phyloP scores from a whole-genome alignment of 2,888 invertebrate genomes.

The Suillia variegata region DNA sequence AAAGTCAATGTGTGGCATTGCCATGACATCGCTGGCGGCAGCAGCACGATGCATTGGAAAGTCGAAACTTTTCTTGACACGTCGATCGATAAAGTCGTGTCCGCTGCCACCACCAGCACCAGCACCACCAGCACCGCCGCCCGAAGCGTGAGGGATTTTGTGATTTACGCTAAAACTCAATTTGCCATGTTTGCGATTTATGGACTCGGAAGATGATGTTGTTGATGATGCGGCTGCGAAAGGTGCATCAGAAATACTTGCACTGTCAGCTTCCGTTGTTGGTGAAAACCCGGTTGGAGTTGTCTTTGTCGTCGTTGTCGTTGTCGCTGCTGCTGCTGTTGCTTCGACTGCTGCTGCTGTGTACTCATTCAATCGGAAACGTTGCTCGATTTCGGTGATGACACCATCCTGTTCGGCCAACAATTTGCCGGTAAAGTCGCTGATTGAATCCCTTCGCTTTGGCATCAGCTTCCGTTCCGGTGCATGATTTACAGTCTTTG shows the following conservation, averaged over 20 bases:
- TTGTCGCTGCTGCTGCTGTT: slow-evolving; percentile 1
- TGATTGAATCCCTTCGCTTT: slow-evolving; percentile 25
- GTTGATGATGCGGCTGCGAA: slow-evolving; percentile 20
- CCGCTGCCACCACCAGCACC: not conserved
- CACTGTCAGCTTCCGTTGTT: slow-evolving; percentile 8
- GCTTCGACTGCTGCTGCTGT: slow-evolving; percentile 18
- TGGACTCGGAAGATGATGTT: slow-evolving; percentile 2
- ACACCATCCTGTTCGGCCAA: slow-evolving; percentile 58
- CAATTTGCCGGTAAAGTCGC: slow-evolving; percentile 56
- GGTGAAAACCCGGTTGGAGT: slow-evolving; percentile 25
- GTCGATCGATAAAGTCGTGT: slow-evolving; percentile 54
- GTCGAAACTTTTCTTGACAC: slow-evolving; percentile 61
- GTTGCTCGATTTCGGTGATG: slow-evolving; percentile 60
- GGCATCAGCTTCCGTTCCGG: slow-evolving; percentile 17
- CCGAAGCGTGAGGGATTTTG: slow-evolving; percentile 23
- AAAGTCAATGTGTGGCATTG: slow-evolving; percentile 54
- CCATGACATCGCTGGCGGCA: slow-evolving; percentile 47
- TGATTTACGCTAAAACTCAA: slow-evolving; percentile 30
- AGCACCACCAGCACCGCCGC: not conserved
- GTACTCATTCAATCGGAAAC: slow-evolving; percentile 54
- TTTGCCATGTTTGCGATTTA: not conserved
- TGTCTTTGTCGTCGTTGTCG: slow-evolving; percentile 12
- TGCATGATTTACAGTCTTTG: not conserved
- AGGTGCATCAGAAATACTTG: slow-evolving; percentile 13
- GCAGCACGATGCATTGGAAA: slow-evolving; percentile 54